A percentile compares a stretch with the other conserved stretches of the same genome.
Conservation (phyloP, 2,888 invertebrate genomes). For the Pseudeuparius sepicola region DNA sequence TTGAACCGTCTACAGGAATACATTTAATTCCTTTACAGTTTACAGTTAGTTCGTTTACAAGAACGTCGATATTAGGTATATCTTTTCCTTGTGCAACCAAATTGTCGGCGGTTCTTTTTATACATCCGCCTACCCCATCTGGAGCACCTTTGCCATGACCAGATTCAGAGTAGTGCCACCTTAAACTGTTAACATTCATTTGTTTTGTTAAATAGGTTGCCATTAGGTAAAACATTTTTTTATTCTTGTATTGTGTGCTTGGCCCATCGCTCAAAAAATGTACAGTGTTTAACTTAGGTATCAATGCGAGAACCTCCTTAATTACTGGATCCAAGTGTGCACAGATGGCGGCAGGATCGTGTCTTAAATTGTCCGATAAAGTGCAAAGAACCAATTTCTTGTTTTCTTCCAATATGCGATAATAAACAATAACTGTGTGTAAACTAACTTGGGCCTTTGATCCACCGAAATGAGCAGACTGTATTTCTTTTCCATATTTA, state of each 20-base stretch:
- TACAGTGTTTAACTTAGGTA: slow-evolving; percentile 10
- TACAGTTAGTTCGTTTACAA: slow-evolving; percentile 10
- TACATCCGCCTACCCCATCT: slow-evolving; percentile 8
- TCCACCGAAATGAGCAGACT: slow-evolving; percentile 9
- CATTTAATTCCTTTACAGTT: slow-evolving; percentile 9
- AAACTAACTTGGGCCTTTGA: slow-evolving; percentile 12
- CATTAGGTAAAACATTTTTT: slow-evolving; percentile 12
- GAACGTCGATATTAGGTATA: slow-evolving; percentile 8
- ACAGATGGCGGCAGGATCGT: slow-evolving; percentile 12
- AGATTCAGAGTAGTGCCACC: slow-evolving; percentile 12
- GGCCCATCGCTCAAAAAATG: slow-evolving; percentile 13
- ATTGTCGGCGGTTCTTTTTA: slow-evolving; percentile 12
- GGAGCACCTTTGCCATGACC: slow-evolving; percentile 12
- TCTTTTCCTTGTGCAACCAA: slow-evolving; percentile 10
- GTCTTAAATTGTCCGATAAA: slow-evolving; percentile 8
- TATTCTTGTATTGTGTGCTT: slow-evolving; percentile 12
- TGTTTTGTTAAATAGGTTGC: slow-evolving; percentile 10
- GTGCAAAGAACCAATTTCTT: slow-evolving; percentile 1
- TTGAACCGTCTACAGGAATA: background rate
- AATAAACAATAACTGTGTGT: slow-evolving; percentile 12
- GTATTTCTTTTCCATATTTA: slow-evolving; percentile 9
- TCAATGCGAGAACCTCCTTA: slow-evolving; percentile 8
- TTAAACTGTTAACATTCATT: slow-evolving; percentile 6
- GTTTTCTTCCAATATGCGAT: background rate
- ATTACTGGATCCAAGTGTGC: slow-evolving; percentile 11